Base-by-base conservation (phyloP, 2,888 invertebrate species). In the Caenorhabditis parvicauda region DNA sequence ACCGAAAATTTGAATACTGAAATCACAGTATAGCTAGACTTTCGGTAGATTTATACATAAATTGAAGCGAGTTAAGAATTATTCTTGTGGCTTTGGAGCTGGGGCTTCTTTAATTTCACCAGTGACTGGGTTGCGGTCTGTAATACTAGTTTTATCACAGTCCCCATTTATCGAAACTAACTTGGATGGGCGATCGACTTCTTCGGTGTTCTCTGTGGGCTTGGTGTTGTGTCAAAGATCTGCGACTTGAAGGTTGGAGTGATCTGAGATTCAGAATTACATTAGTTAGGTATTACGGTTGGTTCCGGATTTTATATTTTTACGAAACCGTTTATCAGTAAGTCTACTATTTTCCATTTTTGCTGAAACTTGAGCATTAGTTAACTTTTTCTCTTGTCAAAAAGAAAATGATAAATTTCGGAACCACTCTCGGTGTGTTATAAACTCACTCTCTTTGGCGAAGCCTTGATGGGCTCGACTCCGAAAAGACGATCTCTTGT, bases 41-140 rank as follows among this genome's bases (percentile, higher is more conserved):
- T n/a, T n/a, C n/a, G n/a, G n/a, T n/a, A n/a, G n/a, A n/a, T n/a
- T n/a, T n/a, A n/a, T n/a, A n/a, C n/a, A n/a, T n/a, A n/a, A n/a
- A n/a, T n/a, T n/a, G n/a, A n/a, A n/a, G n/a, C n/a, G n/a, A n/a
- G n/a, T n/a, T n/a, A n/a, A n/a, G n/a, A n/a, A n/a, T n/a, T n/a
- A n/a, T n/a, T n/a, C n/a, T n/a, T n/a, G n/a, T n/a, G n/a, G n/a
- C 50, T 70, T 67, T 54, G 64, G 65, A n/a, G 56, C 50, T 37
- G 65, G 55, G 19, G 72, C 61, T 32, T 64, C 55, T 57, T 79
- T 78, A 49, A 79, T 73, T 59, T 79, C 79, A 19, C 79, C 79
- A 43, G 79, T 79, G 57, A 79, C 75, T 43, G 79, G 79, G 54
- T 79, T 79, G 43, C 79, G 72, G 19, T 73, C 79, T 79, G 66